These are phyloP conservation scores for Orestias chungarensis DNA, from an alignment of 2,797 vertebrate species.

Conservation along the genomic window DNA sequence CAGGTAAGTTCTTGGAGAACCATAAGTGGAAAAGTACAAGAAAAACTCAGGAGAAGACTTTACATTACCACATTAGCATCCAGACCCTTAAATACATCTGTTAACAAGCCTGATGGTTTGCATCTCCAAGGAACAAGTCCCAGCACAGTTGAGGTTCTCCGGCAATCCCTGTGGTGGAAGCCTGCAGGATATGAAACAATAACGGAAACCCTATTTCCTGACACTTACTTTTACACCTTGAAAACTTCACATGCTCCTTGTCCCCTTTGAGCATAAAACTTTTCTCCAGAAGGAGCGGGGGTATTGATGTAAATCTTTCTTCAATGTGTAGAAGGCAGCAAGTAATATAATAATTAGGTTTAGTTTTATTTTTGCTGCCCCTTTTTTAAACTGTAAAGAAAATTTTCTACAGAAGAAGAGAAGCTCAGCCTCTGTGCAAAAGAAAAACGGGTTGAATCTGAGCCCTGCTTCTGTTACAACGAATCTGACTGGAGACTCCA, in stretches of 20 bases:
- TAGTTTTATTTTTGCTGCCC: conserved; percentile 34
- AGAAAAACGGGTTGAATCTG: conserved; percentile 31
- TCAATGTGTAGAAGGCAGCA: neutral
- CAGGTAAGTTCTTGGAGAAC: no score
- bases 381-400: conserved; percentile 25
- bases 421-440: conserved; percentile 47
- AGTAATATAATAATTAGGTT: conserved; percentile 32
- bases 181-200: no score
- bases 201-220: no score
- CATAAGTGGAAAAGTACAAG: no score
- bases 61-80: no score
- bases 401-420: conserved; percentile 30
- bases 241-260: neutral
- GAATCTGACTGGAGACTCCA: conserved; percentile 69
- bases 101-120: no score
- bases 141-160: no score
- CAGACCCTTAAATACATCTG: no score
- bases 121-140: no score
- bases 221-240: neutral
- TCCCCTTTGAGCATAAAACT: neutral
- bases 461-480: conserved; percentile 52
- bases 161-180: no score
- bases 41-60: no score
- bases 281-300: neutral
- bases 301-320: neutral